Evolutionary conservation across 1,140 invertebrate genomes (phyloP).

Genomic region (Drosophila lacertosa): DNA sequence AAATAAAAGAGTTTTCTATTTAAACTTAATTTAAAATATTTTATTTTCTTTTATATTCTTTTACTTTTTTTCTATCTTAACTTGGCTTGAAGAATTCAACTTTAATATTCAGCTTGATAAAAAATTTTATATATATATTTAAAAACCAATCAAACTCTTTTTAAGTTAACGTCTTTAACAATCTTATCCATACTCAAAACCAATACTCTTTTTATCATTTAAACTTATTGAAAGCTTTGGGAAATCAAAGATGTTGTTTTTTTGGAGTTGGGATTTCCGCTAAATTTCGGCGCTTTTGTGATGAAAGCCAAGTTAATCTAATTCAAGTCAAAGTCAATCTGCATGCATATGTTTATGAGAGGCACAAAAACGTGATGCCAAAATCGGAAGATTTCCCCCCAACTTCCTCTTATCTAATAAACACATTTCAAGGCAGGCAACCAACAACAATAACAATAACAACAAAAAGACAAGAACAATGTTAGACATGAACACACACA

Average conservation of each 20-base stretch:
- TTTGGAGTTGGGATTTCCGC: not conserved
- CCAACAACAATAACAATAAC: slow-evolving; percentile 32
- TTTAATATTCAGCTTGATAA: no score
- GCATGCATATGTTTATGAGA: slow-evolving; percentile 65
- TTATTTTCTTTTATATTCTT: no score
- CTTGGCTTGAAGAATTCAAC: no score
- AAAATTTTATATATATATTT: no score
- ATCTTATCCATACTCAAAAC: no score
- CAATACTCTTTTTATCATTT: not conserved
- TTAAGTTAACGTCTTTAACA: no score
- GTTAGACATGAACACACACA: slow-evolving; percentile 41
- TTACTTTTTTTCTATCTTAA: no score
- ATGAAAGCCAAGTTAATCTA: slow-evolving; percentile 63
- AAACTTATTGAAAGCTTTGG: not conserved
- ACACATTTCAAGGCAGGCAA: slow-evolving; percentile 2
- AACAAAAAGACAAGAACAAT: slow-evolving; percentile 27
- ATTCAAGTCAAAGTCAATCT: slow-evolving; percentile 76
- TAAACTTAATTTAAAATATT: no score
- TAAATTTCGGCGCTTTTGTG: not conserved
- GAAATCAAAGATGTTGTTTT: not conserved
- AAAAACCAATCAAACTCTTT: no score
- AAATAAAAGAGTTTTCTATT: no score
- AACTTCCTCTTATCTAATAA: slow-evolving; percentile 3
- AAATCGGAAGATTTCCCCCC: slow-evolving; percentile 7
- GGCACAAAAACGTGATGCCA: slow-evolving; percentile 36